A percentile compares a stretch with the other conserved stretches of the same genome.
These are phyloP conservation scores for Equus przewalskii DNA, from an alignment of 2,113 vertebrate genomes.

Conservation along the genomic window DNA sequence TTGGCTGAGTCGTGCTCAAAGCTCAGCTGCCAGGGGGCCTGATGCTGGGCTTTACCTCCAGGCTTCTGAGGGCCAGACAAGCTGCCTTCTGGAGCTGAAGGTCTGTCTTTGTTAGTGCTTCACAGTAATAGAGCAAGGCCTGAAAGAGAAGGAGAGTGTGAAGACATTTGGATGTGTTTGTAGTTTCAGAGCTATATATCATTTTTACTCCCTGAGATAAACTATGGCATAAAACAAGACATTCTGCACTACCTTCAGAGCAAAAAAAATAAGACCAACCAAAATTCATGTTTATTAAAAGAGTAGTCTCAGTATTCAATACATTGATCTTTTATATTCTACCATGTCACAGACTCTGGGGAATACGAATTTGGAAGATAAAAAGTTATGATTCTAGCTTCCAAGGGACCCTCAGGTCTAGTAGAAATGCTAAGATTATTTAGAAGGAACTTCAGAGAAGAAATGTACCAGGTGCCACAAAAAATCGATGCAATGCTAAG, in stretches of 20 bases:
- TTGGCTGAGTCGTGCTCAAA: background rate
- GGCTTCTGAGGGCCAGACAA: slow-evolving; percentile 94
- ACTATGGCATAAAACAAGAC: background rate
- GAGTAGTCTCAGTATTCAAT: background rate
- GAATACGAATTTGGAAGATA: background rate
- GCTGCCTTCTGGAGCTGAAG: slow-evolving; percentile 93
- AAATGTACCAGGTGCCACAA: no score
- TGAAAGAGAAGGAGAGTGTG: slow-evolving; percentile 81
- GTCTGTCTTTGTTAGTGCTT: slow-evolving; percentile 93
- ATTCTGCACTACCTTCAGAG: background rate
- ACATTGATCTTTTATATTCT: background rate
- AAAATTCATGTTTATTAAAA: slow-evolving; percentile 12
- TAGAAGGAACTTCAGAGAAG: background rate
- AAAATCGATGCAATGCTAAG: background rate
- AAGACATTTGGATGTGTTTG: background rate
- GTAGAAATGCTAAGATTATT: background rate
- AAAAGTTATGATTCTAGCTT: background rate
- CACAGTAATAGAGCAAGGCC: slow-evolving; percentile 96
- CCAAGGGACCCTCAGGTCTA: background rate
- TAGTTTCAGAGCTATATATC: no score
- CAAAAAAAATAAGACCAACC: background rate
- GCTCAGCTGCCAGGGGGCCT: background rate
- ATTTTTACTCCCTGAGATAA: background rate
- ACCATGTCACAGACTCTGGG: background rate
- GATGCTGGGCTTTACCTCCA: slow-evolving; percentile 90